Base-by-base conservation (phyloP, 2,797 vertebrate genomes). In the Melanotaenia nigrans region DNA sequence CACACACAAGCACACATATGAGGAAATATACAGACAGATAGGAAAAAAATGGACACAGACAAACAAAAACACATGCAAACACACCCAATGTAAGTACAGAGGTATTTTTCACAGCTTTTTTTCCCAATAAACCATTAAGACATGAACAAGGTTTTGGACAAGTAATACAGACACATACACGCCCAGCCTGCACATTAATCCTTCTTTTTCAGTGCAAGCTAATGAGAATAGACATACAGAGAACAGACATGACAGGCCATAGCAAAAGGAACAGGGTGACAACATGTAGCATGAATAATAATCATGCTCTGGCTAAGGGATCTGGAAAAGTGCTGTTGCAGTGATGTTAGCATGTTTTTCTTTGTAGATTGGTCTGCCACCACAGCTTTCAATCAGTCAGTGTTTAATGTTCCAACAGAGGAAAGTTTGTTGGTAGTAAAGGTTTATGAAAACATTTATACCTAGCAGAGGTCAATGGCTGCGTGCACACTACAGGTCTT, bases 261-360 rank as follows among this genome's bases (percentile, higher is more conserved):
- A 61, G 79, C 75, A 80, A 73, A 22, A 79, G 76, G 78, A 87
- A 63, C 55, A 65, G 75, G 81, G 55, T 84, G 86, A 83, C 83
- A 85, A 85, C 77, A 72, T 68, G 54, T 66, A 77, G 77, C 68
- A 88, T 89, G 86, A 86, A 92, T 91, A 88, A 84, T 88, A 89
- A 91, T 85, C 65, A 28, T 10, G 12, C 5, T 62, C 78, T 67
- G 81, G 78, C 70, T 49, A 76, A 66, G 75, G 80, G 73, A 85
- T 83, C 72, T 68, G 77, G 71, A 90, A 78, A 64, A 65, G 71
- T 73, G 67, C 68, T 60, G 83, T 73, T 55, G 30, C 64, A 51
- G 57, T 75, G 73, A 71, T 25, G 71, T 79, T 85, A 71, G 81
- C 77, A 79, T 69, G 61, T 70, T 85, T 55, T 64, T 47, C 74